Percentiles rank a stretch among this genome's conserved stretches.
These are phyloP conservation scores for Maconellicoccus hirsutus DNA, from an alignment of 1,140 invertebrate species.

Conservation along the genomic window DNA sequence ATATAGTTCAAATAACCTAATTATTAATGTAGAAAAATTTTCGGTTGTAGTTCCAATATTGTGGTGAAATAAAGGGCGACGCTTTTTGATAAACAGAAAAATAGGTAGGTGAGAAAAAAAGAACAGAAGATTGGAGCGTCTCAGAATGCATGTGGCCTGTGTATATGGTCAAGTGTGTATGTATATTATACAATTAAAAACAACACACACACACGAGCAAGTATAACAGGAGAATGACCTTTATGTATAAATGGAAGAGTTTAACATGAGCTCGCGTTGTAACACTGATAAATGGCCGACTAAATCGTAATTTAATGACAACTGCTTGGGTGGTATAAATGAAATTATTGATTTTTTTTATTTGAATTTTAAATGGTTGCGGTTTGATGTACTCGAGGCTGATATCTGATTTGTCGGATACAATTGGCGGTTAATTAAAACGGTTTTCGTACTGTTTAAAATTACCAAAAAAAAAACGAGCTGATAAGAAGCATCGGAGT, in stretches of 20 bases:
- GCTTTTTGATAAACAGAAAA: too few relatives aligned
- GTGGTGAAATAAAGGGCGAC: too few relatives aligned
- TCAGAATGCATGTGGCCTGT: too few relatives aligned
- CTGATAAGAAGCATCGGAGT: too few relatives aligned
- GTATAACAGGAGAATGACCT: not conserved
- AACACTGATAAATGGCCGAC: not conserved
- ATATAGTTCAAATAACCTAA: too few relatives aligned
- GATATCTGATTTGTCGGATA: not conserved
- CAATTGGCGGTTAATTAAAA: slow-evolving; percentile 4
- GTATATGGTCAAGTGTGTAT: too few relatives aligned
- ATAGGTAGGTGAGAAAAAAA: too few relatives aligned
- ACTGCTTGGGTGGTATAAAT: slow-evolving; percentile 3
- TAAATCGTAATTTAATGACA: slow-evolving; percentile 6
- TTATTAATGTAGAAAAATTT: too few relatives aligned
- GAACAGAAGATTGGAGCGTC: too few relatives aligned
- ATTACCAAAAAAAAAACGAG: too few relatives aligned
- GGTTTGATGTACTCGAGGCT: not conserved
- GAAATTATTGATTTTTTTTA: slow-evolving; percentile 5
- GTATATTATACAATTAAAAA: too few relatives aligned
- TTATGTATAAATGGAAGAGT: not conserved
- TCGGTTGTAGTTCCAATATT: too few relatives aligned
- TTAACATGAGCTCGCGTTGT: not conserved
- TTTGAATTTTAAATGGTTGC: slow-evolving; percentile 1
- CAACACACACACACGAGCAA: not conserved
- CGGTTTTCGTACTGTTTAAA: not conserved